These are phyloP conservation scores for Gymnothorax javanicus DNA, from an alignment of 2,797 vertebrate genomes.

Conservation along the genomic window DNA sequence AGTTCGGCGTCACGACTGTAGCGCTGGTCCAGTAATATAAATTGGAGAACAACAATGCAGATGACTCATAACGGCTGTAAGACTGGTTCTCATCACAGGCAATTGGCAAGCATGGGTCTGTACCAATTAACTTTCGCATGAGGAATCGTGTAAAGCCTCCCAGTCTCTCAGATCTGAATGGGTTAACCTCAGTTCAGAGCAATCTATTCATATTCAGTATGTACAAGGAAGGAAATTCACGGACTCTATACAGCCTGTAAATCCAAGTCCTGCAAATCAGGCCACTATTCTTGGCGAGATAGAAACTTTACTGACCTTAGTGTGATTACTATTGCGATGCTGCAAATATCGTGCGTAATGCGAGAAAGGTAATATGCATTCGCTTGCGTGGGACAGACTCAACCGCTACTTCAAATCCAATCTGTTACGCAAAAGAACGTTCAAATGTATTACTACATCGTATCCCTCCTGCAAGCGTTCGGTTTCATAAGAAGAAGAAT, in stretches of 20 bases:
- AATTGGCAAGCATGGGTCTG: not conserved
- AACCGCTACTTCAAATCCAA: not conserved
- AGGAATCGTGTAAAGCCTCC: not conserved
- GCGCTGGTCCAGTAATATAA: not conserved
- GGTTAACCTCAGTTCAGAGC: not conserved
- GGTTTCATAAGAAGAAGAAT: not conserved
- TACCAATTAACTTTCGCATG: not conserved
- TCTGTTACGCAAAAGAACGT: not conserved
- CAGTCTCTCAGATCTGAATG: not conserved
- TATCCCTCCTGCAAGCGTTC: not conserved
- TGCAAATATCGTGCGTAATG: not conserved
- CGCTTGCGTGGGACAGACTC: not conserved
- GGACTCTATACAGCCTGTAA: not conserved
- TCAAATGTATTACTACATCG: not conserved
- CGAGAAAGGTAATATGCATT: not conserved
- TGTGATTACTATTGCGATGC: not conserved
- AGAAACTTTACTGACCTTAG: not conserved
- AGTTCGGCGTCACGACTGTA: constrained; percentile 4
- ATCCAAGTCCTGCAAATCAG: not conserved
- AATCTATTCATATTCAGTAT: not conserved
- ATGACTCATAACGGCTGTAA: constrained; percentile 5
- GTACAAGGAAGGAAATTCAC: not conserved
- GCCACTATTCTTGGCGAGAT: not conserved
- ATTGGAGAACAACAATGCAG: not conserved
- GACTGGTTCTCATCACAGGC: constrained; percentile 3